A percentile compares a stretch with the other conserved stretches of the same genome.
Conservation (phyloP, 2,797 vertebrate species). For the Chlorospingus flavigularis region DNA sequence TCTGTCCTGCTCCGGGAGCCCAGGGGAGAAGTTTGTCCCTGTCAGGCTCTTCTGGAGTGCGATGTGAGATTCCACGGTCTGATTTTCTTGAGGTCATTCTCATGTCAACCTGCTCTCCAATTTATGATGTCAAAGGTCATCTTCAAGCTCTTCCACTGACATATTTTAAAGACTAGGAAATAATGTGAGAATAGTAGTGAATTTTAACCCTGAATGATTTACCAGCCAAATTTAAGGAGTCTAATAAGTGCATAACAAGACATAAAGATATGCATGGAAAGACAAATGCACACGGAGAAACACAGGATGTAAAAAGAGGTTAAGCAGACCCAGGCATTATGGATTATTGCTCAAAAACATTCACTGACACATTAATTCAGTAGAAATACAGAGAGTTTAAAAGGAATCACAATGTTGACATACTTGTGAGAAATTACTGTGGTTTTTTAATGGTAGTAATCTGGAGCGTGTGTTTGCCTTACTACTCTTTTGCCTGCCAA, state of each 20-base stretch:
- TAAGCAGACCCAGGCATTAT: neutral
- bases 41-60: neutral
- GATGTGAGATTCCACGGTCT: neutral
- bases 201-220: conserved; percentile 17
- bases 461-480: neutral
- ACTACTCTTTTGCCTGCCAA: neutral
- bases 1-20: neutral
- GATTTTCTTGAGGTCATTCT: conserved; percentile 22
- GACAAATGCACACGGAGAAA: neutral
- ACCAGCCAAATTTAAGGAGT: neutral
- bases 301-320: neutral
- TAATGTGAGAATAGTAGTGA: neutral
- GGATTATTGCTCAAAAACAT: neutral
- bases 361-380: neutral
- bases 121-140: conserved; percentile 50
- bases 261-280: neutral
- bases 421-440: fast-evolving
- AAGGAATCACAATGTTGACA: neutral
- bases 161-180: conserved; percentile 58
- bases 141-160: conserved; percentile 5
- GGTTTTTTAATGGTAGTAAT: neutral
- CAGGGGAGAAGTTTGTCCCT: neutral
- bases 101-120: neutral
- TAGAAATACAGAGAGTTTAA: neutral
- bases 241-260: neutral